These are phyloP conservation scores for Lithophane semibrunnea DNA, from an alignment of 2,888 invertebrate genomes.

Conservation along the genomic window DNA sequence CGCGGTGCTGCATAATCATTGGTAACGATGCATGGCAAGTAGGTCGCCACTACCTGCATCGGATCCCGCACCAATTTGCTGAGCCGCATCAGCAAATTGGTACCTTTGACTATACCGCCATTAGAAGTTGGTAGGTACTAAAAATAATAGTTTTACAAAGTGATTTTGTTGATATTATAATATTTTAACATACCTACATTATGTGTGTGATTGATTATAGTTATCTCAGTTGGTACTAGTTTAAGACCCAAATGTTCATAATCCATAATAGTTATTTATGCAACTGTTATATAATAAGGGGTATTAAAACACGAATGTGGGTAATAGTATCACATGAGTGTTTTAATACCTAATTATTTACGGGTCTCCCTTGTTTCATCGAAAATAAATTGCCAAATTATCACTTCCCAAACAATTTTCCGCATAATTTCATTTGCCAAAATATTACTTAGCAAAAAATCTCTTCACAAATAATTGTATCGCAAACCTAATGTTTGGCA, in stretches of 20 bases:
- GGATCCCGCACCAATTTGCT: conserved; percentile 43
- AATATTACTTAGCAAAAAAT: too few species aligned
- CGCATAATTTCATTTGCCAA: too few species aligned
- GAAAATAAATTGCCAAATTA: too few species aligned
- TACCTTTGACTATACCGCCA: conserved; percentile 45
- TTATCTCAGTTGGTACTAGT: background rate
- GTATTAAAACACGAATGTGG: too few species aligned
- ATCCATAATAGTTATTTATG: too few species aligned
- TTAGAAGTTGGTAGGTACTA: background rate
- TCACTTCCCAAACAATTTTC: too few species aligned
- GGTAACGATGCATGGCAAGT: conserved; percentile 43
- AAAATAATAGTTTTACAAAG: background rate
- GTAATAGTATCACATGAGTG: too few species aligned
- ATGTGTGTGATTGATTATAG: conserved; percentile 1
- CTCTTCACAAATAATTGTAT: too few species aligned
- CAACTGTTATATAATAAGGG: too few species aligned
- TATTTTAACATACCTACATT: background rate
- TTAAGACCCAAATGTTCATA: background rate
- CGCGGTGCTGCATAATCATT: conserved; percentile 16
- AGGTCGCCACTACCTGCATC: conserved; percentile 63
- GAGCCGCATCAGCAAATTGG: conserved; percentile 5
- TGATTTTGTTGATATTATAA: background rate
- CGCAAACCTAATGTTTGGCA: too few species aligned
- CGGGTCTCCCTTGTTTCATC: too few species aligned
- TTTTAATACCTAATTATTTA: too few species aligned